Conservation (phyloP, 1,140 invertebrate species). For the Saccostrea cuccullata region DNA sequence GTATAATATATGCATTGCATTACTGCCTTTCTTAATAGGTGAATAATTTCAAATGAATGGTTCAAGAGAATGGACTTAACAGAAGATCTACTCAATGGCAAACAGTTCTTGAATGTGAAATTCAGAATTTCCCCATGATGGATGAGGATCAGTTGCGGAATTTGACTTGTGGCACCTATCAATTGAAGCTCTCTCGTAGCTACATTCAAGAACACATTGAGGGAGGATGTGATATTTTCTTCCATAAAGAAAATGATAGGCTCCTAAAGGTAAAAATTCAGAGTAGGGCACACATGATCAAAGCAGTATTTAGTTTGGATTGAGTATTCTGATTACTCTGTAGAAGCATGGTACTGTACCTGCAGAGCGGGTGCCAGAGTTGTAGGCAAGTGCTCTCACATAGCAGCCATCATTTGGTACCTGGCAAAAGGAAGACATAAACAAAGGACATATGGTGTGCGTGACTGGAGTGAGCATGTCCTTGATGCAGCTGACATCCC, state of each 20-base stretch:
- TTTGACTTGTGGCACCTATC: conserved; percentile 10
- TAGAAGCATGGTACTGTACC: conserved; percentile 48
- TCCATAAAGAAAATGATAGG: conserved; percentile 37
- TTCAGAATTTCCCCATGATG: not conserved
- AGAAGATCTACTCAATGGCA: not conserved
- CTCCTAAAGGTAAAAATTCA: conserved; percentile 43
- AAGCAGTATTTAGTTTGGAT: not conserved
- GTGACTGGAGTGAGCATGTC: conserved; percentile 33
- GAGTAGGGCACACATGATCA: conserved; percentile 38
- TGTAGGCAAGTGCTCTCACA: conserved; percentile 45
- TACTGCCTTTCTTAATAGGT: not conserved
- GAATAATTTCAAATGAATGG: not conserved
- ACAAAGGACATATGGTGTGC: not conserved
- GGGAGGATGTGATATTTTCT: not conserved
- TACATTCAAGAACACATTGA: not conserved
- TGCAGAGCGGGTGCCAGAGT: conserved; percentile 13
- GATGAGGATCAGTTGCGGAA: conserved; percentile 8
- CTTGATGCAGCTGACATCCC: conserved; percentile 36
- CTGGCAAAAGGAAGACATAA: conserved; percentile 22
- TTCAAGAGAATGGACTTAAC: not conserved
- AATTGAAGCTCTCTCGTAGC: not conserved
- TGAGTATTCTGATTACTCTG: not conserved
- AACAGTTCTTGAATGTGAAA: not conserved
- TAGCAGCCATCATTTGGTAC: conserved; percentile 45
- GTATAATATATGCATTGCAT: not conserved